phyloP scores from a whole-genome alignment of 35 echinoderm and acorn worm species.

The Apostichopus japonicus region DNA sequence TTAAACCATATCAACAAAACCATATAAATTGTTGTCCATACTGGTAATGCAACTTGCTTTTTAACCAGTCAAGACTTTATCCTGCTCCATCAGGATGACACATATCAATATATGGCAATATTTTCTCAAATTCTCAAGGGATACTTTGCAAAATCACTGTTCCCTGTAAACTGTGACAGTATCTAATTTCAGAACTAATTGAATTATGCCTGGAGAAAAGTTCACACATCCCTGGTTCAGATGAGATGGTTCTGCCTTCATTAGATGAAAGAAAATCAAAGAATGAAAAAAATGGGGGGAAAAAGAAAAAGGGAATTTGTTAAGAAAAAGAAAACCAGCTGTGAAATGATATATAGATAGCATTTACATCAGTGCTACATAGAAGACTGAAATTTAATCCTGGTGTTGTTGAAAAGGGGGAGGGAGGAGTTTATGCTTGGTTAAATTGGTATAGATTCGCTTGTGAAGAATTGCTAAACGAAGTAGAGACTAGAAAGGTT shows the following conservation, averaged over 20 bases:
- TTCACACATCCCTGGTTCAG: not conserved
- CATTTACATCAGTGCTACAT: not conserved
- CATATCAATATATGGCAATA: no score
- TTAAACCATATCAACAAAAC: no score
- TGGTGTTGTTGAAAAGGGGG: no score
- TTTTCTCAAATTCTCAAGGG: not conserved
- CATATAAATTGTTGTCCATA: no score
- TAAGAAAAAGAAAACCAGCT: not conserved
- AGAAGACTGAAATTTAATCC: no score
- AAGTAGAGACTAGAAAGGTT: no score
- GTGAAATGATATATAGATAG: not conserved
- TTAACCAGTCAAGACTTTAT: no score
- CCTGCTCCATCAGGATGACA: no score
- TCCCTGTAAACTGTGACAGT: not conserved
- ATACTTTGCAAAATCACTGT: not conserved
- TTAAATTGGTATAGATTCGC: no score
- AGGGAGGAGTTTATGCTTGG: no score
- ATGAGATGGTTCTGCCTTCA: not conserved
- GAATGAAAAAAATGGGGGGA: not conserved
- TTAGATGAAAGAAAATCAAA: not conserved
- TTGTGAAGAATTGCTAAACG: no score
- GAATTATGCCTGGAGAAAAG: not conserved
- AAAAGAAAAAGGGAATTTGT: not conserved
- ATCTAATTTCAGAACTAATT: not conserved
- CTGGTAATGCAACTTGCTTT: no score